Evolutionary conservation across 2,797 vertebrate genomes (phyloP), one percentile per base, ranked within the genome.

Genomic region (Craterocephalus amniculus): DNA sequence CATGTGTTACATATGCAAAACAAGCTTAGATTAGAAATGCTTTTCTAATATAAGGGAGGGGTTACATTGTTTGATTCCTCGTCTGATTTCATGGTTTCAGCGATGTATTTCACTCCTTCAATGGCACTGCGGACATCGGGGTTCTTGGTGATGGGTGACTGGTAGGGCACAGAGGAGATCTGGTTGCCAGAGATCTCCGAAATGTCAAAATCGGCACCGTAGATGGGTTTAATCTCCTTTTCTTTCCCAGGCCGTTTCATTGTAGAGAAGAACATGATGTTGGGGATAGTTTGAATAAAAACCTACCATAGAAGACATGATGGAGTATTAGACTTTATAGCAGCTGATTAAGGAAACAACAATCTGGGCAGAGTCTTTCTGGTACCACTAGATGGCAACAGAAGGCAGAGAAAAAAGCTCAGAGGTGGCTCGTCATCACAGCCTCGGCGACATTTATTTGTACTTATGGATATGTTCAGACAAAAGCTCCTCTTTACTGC

Each of bases 201-300:
- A 87, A 99, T 99, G 91, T 99, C 97, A 66, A 97, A 95, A 83
- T 98, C 96, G n/a, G n/a, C n/a, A n/a, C n/a, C n/a, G n/a, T n/a
- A 63, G 95, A 94, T 0, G 94, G 92, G 83, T 96, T 96, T 77
- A 95, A 85, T 58, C 76, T 95, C 85, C 94, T 96, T 95, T 70
- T 97, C 96, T 91, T 95, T 95, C 65, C 96, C 93, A 0, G 97
- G 96, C 26, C 97, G 92, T 88, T 99, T 99, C 96, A 99, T 99
- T 6, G 97, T 98, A 32, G 97, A 98, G 93, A 99, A 99, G 90
- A 98, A 98, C 97, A 99, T 99, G 82, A 99, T 10, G 73, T 96
- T 97, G 81, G 97, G 97, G 89, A 98, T 97, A 16, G 96, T 99
- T 84, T 99, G 94, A 4, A 99, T 99, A 83, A 99, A 98, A 88